Percentiles rank a stretch among this genome's conserved stretches.
These are phyloP conservation scores for Tachypleus tridentatus DNA, from an alignment of 1,140 invertebrate genomes.

Conservation along the genomic window DNA sequence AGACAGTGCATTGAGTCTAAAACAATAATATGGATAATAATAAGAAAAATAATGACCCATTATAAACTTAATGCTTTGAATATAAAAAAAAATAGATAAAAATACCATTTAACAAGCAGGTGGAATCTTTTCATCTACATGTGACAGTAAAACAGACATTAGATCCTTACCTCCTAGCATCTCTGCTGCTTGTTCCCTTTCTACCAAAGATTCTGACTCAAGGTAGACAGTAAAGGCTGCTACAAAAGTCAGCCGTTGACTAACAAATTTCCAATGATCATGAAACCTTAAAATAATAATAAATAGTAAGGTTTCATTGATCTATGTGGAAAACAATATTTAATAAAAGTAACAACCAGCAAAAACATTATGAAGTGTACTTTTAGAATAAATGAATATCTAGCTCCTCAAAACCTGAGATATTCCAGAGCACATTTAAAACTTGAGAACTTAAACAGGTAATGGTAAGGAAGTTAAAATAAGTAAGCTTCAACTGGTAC, in stretches of 20 bases:
- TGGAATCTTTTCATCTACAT: no score
- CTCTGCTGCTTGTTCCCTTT: slow-evolving; percentile 58
- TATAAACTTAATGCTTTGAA: no score
- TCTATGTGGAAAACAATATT: no score
- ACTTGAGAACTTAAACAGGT: not conserved
- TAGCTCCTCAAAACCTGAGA: not conserved
- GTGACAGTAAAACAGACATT: no score
- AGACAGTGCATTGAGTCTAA: no score
- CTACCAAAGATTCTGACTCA: slow-evolving; percentile 56
- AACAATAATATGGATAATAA: no score
- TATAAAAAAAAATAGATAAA: no score
- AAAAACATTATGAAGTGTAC: not conserved
- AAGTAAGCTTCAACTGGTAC: no score
- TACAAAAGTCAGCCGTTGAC: slow-evolving; percentile 62
- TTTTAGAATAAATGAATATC: not conserved
- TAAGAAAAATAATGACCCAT: no score
- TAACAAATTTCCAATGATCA: slow-evolving; percentile 73
- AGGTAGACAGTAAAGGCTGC: slow-evolving; percentile 65
- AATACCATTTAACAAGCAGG: no score
- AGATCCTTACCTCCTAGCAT: slow-evolving; percentile 55
- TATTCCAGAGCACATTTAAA: not conserved
- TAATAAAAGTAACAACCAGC: no score
- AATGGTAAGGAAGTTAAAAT: not conserved
- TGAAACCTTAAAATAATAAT: slow-evolving; percentile 45
- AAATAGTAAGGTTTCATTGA: no score